Conservation (phyloP, 1,140 invertebrate species). For the Cryptotermes secundus region DNA sequence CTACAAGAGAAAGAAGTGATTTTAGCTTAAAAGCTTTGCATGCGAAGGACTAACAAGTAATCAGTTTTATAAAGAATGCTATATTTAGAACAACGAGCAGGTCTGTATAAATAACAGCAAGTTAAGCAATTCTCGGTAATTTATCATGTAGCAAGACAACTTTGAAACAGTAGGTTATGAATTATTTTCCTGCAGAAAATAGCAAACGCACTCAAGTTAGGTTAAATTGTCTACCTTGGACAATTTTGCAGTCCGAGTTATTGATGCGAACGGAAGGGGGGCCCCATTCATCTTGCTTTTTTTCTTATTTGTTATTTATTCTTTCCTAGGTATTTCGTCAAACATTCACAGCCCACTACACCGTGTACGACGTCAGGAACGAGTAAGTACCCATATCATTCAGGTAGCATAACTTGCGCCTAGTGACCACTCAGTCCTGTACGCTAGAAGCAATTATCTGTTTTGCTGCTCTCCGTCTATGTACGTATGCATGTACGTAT, state of each 20-base stretch:
- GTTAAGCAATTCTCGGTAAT: too few species aligned
- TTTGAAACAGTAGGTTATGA: background rate
- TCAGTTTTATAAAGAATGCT: too few species aligned
- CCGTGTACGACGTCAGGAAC: slow-evolving; percentile 82
- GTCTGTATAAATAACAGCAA: too few species aligned
- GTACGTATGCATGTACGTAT: too few species aligned
- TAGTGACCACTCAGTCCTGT: too few species aligned
- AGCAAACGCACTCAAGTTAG: background rate
- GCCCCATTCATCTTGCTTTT: background rate
- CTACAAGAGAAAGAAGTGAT: too few species aligned
- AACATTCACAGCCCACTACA: slow-evolving; percentile 78
- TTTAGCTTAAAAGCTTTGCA: too few species aligned
- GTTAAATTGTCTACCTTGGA: background rate
- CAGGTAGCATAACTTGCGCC: too few species aligned
- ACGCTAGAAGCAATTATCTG: too few species aligned
- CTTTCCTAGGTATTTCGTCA: slow-evolving; percentile 57
- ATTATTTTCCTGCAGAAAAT: background rate
- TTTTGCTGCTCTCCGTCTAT: too few species aligned
- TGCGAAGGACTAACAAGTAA: too few species aligned
- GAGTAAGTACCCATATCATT: slow-evolving; percentile 62
- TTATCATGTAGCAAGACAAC: background rate
- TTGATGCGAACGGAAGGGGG: background rate
- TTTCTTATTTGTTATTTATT: background rate
- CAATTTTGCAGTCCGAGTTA: background rate
- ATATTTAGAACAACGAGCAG: too few species aligned